Conservation (phyloP, 1,140 invertebrate species). For the Bilobella aurantiaca region DNA sequence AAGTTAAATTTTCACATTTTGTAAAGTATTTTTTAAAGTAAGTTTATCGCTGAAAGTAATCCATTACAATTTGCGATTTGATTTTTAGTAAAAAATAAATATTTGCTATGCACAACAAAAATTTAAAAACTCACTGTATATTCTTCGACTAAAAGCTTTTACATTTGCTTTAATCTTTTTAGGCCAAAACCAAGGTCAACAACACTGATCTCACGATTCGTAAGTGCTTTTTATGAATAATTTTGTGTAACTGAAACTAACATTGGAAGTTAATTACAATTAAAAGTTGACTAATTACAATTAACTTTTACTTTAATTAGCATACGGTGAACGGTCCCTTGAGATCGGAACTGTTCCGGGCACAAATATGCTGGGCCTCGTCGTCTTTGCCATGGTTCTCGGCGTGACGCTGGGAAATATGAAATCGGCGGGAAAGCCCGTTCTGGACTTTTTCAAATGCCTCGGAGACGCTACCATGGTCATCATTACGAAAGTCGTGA, state of each 20-base stretch:
- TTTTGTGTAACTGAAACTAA: not conserved
- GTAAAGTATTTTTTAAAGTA: no score
- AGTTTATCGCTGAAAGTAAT: no score
- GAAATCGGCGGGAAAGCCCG: conserved; percentile 16
- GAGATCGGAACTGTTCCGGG: not conserved
- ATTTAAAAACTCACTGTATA: no score
- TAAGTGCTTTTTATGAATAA: not conserved
- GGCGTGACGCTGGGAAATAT: conserved; percentile 11
- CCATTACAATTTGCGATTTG: no score
- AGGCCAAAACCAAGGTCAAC: not conserved
- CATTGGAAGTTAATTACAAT: no score
- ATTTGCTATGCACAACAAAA: no score
- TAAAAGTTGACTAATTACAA: no score
- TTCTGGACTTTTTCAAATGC: conserved; percentile 15
- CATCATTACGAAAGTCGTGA: conserved; percentile 16
- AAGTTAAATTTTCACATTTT: no score
- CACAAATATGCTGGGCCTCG: conserved; percentile 22
- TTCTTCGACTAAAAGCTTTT: no score
- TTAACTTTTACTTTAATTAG: not conserved
- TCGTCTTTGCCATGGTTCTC: conserved; percentile 17
- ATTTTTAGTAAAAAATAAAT: no score
- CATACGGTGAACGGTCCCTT: conserved; percentile 3
- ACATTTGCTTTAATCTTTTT: not conserved
- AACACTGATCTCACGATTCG: not conserved
- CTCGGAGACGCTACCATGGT: conserved; percentile 16